Evolutionary conservation across 2,888 invertebrate species (phyloP).

Genomic region (Acronicta alni): DNA sequence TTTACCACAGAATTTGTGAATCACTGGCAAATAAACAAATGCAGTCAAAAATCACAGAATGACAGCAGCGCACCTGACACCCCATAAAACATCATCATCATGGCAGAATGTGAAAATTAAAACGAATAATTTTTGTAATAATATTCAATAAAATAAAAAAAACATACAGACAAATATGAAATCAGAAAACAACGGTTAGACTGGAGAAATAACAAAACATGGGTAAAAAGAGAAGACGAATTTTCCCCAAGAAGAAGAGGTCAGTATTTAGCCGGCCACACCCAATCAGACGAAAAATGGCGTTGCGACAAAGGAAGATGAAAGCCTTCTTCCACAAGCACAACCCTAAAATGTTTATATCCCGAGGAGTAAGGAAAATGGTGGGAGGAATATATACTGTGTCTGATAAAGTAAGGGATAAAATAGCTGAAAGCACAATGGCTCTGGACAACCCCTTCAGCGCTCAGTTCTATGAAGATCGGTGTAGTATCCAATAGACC

Average conservation of each 20-base stretch:
- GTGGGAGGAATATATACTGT: constrained; percentile 74
- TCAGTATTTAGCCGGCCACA: constrained; percentile 78
- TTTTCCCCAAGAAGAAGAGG: constrained; percentile 71
- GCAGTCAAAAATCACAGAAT: constrained; percentile 13
- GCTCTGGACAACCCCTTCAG: constrained; percentile 76
- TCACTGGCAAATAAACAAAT: constrained; percentile 48
- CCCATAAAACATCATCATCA: constrained; percentile 17
- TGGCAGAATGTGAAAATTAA: constrained; percentile 43
- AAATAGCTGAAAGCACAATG: constrained; percentile 74
- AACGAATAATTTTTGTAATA: constrained; percentile 11
- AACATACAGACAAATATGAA: constrained; percentile 24
- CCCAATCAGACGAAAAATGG: constrained; percentile 75
- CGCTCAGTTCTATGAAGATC: constrained; percentile 77
- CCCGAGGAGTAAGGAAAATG: constrained; percentile 67
- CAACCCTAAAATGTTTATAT: constrained; percentile 65
- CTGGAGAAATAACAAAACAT: constrained; percentile 51
- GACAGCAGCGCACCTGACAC: constrained; percentile 43
- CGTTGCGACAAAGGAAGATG: constrained; percentile 69
- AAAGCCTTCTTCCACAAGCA: constrained; percentile 75
- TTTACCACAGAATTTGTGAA: constrained; percentile 3
- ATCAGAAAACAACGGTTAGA: constrained; percentile 10
- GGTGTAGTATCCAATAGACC: constrained; percentile 71
- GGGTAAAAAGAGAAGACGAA: constrained; percentile 70
- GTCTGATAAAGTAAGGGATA: constrained; percentile 76
- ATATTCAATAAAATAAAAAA: constrained; percentile 13